Base-by-base conservation (phyloP, 1,140 invertebrate species). In the Aphidius ervi region DNA sequence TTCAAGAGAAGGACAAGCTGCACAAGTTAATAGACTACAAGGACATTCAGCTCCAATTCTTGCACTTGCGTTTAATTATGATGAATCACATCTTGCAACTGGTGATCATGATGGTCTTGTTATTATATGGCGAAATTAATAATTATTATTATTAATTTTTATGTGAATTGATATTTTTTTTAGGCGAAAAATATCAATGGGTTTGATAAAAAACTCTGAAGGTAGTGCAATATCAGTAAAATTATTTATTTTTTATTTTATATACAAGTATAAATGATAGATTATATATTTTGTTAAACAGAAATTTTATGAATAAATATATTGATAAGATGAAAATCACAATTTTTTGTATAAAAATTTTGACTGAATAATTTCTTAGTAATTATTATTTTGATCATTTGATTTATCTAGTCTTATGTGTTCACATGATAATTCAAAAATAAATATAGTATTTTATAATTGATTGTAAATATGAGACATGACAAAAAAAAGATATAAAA, bases 1-100 rank as follows among this genome's bases (percentile, higher is more conserved):
- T 53, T 85, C 90, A 70, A 84, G 85, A 62, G 85, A 88, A 60
- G 85, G 84, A 16, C 82, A 82, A 45, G 83, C 84, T 50, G 85
- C 89, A 4, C 86, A 88, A 65, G 86, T 95, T 9, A 94, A 94
- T 74, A 90, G 91, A 77, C 78, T 95, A 9, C 88, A 94, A 74
- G 92, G 86, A 45, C 93, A 95, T 79, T 88, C 91, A 9, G 85
- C 87, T 46, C 85, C 92, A 4, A 90, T 93, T 40, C 77, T 94
- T 5, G 88, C 91, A 59, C 87, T 95, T 9, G 88, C 87, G 68
- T 94, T 95, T 74, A 94, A 93, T 80, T 92, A 91, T 79, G 91
- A 95, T 78, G 93, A 95, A 80, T 91, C 89, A 72, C 80, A 94
- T 62, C 79, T 95, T 41, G 92, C 92, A 47, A 92, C 90, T 40